These are phyloP conservation scores for Galagoides demidoff DNA, from an alignment of 2,797 vertebrate species.

Conservation along the genomic window DNA sequence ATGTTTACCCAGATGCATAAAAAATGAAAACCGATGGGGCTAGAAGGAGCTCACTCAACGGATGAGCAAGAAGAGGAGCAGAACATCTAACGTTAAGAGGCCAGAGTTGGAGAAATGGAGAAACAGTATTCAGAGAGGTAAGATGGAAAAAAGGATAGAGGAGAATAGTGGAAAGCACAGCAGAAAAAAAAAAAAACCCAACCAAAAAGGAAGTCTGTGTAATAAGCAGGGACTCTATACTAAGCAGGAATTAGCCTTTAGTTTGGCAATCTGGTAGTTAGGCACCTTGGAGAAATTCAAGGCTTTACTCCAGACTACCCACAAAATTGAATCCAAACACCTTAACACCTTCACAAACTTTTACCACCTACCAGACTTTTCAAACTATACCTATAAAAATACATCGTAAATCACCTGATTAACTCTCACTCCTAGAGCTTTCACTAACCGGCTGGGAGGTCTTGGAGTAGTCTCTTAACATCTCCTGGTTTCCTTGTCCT, in stretches of 20 bases:
- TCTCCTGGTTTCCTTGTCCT: not conserved
- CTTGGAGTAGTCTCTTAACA: not conserved
- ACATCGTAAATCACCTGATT: not conserved
- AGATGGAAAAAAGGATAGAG: not conserved
- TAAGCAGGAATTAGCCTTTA: not conserved
- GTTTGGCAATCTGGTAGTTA: not conserved
- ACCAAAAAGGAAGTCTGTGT: no score
- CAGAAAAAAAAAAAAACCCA: not conserved
- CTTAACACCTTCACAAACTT: not conserved
- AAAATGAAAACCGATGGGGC: not conserved
- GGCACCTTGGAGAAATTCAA: not conserved
- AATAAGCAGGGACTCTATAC: no score
- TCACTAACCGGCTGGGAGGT: not conserved
- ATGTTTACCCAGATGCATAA: constrained; percentile 16
- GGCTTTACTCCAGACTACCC: not conserved
- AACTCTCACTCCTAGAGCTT: not conserved
- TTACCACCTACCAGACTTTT: not conserved
- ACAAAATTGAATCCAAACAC: not conserved
- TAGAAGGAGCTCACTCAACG: not conserved
- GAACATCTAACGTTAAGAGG: not conserved
- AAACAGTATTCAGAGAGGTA: not conserved
- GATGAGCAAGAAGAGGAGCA: not conserved
- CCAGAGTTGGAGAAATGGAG: not conserved
- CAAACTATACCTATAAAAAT: not conserved
- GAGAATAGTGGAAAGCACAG: not conserved